Base-by-base conservation (phyloP, 2,797 vertebrate species). In the Lepus oiostolus region DNA sequence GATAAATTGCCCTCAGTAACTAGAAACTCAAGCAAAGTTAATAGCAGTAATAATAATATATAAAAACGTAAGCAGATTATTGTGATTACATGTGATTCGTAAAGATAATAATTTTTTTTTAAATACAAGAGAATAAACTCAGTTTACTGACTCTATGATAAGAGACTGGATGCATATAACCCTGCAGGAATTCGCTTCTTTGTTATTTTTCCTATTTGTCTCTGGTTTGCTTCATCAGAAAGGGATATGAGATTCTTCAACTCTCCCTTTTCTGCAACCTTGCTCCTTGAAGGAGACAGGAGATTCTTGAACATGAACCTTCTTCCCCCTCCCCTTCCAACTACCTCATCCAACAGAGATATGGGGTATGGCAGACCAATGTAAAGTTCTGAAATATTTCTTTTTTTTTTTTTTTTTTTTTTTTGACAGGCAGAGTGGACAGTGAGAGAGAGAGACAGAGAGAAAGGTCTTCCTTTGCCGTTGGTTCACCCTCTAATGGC, bases 181-280 rank as follows among this genome's bases (percentile, higher is more conserved):
- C 52, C 12, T 63, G 7, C n/a, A 38, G 87, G 12, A 88, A 26
- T 67, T 80, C 54, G 2, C 32, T 68, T 89, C 11, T 67, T 30
- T 76, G 16, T 65, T 62, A 2, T 65, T 88, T 9, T 67, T 52
- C 86, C 28, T 42, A 4, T 75, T 26, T 24, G 8, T 68, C 21
- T 94, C 67, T 80, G 32, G 38, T 86, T 86, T 91, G 22, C 83
- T 62, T 86, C 85, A 67, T 83, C n/a, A 32, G 19, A 88, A 88
- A 85, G n/a, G 7, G 67, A 85, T 67, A n/a, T 8, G 4, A 22
- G 4, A 11, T 84, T 70, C 19, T 80, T 12, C 2, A 83, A 62
- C 0, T 24, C 0, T 52, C n/a, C 0, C 21, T 0, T 16, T 38
- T 4, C 12, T 68, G 26, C 47, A 63, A 4, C 14, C 54, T 50